Conservation (phyloP, 2,888 invertebrate genomes). For the Thymelicus lineola region DNA sequence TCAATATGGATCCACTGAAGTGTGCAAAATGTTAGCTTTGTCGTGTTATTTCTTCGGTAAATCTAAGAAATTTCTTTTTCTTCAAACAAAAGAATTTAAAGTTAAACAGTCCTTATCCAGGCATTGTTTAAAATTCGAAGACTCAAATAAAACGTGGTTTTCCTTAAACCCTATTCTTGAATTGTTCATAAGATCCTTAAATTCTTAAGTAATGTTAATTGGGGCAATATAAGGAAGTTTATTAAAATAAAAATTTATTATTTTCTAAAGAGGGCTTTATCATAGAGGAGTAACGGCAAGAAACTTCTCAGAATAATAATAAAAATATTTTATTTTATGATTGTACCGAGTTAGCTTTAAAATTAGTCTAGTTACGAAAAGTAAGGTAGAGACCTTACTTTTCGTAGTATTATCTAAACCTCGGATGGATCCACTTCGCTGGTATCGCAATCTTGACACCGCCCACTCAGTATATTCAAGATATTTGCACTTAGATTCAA, state of each 20-base stretch:
- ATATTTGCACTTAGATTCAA: conserved; percentile 18
- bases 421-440: conserved; percentile 13
- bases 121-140: conserved; percentile 59
- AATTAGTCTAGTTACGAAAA: no score
- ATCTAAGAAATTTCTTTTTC: conserved; percentile 44
- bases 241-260: no score
- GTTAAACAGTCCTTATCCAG: conserved; percentile 52
- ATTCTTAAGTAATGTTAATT: conserved; percentile 66
- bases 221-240: neutral
- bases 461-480: conserved; percentile 22
- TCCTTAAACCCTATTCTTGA: conserved; percentile 57
- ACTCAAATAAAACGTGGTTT: conserved; percentile 55
- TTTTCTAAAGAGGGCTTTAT: no score
- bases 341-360: no score
- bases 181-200: conserved; percentile 56
- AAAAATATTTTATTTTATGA: no score
- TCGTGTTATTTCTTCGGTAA: conserved; percentile 37
- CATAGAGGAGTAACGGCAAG: no score
- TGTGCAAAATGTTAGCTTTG: conserved; percentile 28
- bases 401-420: conserved; percentile 9
- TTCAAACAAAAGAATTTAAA: conserved; percentile 51
- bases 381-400: no score
- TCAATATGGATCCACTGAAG: conserved; percentile 27
- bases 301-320: no score
- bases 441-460: conserved; percentile 21